Evolutionary conservation across 2,797 vertebrate species (phyloP).

Genomic region (Phrynocephalus guinanensis): DNA sequence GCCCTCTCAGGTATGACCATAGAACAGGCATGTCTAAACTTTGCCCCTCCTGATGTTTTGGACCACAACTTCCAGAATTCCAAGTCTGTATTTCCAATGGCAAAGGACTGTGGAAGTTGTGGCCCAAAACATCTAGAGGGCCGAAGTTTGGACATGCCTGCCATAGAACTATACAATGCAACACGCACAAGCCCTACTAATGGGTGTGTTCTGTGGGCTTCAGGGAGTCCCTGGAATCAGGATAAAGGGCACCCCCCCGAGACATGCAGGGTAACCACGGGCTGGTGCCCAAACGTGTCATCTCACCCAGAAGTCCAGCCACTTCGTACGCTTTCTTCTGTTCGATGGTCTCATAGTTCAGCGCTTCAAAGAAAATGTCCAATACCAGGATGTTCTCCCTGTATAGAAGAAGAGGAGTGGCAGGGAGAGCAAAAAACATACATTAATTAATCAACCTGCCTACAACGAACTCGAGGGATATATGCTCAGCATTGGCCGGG

Average conservation of each 20-base stretch:
- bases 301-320: slow-evolving; percentile 93
- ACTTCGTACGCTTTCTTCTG: slow-evolving; percentile 99
- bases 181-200: not conserved
- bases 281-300: not conserved
- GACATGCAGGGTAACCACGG: not conserved
- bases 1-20: not conserved
- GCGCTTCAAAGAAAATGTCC: slow-evolving; percentile 97
- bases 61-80: too few species aligned
- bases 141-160: too few species aligned
- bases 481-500: not conserved
- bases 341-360: slow-evolving; percentile 99
- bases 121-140: too few species aligned
- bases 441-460: not conserved
- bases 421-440: not conserved
- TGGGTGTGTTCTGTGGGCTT: not conserved
- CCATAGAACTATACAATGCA: not conserved
- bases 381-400: slow-evolving; percentile 99
- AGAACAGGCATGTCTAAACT: not conserved
- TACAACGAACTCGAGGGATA: not conserved
- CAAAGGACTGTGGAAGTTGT: too few species aligned
- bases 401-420: slow-evolving; percentile 54
- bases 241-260: not conserved
- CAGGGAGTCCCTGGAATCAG: not conserved
- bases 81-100: too few species aligned
- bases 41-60: too few species aligned